Evolutionary conservation across 2,888 invertebrate species (phyloP).

Genomic region (Drosophila cognata): DNA sequence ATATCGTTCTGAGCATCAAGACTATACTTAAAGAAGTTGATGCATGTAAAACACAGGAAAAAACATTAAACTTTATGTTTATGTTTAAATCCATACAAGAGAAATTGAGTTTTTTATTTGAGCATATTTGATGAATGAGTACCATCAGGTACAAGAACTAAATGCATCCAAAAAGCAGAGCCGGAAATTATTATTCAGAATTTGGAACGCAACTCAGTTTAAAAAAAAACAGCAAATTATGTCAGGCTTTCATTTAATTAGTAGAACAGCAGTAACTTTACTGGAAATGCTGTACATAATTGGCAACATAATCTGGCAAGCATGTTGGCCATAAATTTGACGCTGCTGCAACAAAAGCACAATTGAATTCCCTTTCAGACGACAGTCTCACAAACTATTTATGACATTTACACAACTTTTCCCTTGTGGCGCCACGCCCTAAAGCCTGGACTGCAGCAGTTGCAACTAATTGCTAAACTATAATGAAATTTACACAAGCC

Average conservation of each 20-base stretch:
- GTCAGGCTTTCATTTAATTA: not conserved
- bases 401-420: constrained; percentile 27
- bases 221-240: not conserved
- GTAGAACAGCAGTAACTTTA: not conserved
- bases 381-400: constrained; percentile 26
- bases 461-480: constrained; percentile 46
- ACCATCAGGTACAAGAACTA: not conserved
- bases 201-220: not conserved
- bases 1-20: not conserved
- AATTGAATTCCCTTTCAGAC: constrained; percentile 24
- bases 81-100: not conserved
- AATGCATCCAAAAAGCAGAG: not conserved
- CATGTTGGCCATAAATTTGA: not conserved
- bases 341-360: constrained; percentile 7
- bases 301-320: not conserved
- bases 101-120: not conserved
- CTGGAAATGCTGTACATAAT: not conserved
- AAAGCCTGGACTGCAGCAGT: not conserved
- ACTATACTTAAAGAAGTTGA: not conserved
- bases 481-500: constrained; percentile 51
- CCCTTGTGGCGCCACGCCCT: not conserved
- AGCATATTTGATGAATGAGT: not conserved
- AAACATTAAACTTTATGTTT: not conserved
- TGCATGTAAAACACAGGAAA: not conserved
- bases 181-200: not conserved